Evolutionary conservation across 2,797 vertebrate genomes (phyloP), one percentile per base, ranked within the genome.

Genomic region (Notamacropus eugenii): DNA sequence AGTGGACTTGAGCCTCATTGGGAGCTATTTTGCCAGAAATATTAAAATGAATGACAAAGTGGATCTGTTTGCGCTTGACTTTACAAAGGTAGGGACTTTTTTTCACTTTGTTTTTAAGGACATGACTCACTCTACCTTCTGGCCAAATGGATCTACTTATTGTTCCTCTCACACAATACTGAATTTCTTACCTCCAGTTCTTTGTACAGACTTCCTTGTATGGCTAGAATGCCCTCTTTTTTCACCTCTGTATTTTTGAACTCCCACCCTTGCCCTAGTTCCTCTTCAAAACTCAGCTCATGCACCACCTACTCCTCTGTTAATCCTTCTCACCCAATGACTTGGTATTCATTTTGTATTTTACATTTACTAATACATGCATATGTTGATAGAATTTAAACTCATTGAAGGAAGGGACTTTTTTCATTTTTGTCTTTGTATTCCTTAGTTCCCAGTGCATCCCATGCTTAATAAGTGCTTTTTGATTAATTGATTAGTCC

Each of bases 21-120:
- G 52, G 29, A 22, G 67, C 91, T 95, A 95, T 93, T 93, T 96
- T 97, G 50, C 29, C 91, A 52, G 93, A 55, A 58, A 90, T 93
- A 10, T 56, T 93, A 93, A 93, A 82, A 55, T 57, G n/a, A 90
- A 82, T 62, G 90, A 57, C 22, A 28, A 54, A 87, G 31, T 12
- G 29, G 16, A 92, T 87, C 27, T 90, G 46, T 90, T 50, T 91
- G 55, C 92, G 46, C 10, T 91, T 56, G 28, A 10, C 62, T 93
- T 59, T 31, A 87, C 12, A 95, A 55, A 52, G 22, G 24, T n/a
- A 91, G 93, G 55, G 90, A 40, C 0, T 56, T 74, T 94, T 55
- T 91, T 82, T 91, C 52, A 34, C 93, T 29, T 55, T 40, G 1
- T 5, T 12, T 4, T 46, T n/a, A 40, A 46, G 54, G 57, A 16